Conservation (phyloP, 2,888 invertebrate species). For the Diaperis boleti region DNA sequence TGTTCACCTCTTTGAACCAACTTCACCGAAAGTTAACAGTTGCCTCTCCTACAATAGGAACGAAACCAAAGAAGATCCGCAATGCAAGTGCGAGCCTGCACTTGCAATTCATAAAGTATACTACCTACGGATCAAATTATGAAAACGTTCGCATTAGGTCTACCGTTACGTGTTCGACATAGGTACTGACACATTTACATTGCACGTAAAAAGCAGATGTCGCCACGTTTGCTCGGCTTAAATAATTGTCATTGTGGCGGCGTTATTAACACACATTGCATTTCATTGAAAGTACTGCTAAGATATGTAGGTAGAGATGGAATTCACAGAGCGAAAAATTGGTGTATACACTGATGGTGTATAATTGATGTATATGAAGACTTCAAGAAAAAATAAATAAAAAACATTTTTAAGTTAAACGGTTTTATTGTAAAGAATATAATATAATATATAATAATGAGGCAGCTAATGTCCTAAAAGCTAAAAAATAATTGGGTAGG, state of each 20-base stretch:
- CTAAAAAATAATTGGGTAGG: too few species aligned
- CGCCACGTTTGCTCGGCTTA: conserved; percentile 3
- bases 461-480: too few species aligned
- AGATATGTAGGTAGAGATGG: too few species aligned
- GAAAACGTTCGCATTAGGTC: conserved; percentile 17
- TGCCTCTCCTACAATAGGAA: background rate
- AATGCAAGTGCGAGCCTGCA: background rate
- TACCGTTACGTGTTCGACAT: conserved; percentile 38
- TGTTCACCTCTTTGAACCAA: conserved; percentile 3
- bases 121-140: background rate
- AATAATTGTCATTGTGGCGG: conserved; percentile 20
- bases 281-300: background rate
- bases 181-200: conserved; percentile 34
- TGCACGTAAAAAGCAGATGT: conserved; percentile 20
- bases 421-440: too few species aligned
- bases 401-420: too few species aligned
- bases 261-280: conserved; percentile 15
- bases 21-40: background rate
- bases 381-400: too few species aligned
- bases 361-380: too few species aligned
- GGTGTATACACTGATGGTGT: background rate
- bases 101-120: too few species aligned
- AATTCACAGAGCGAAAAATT: conserved; percentile 3
- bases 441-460: too few species aligned
- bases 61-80: conserved; percentile 1